Evolutionary conservation across 2,888 invertebrate genomes (phyloP), one percentile per base, ranked within the genome.

Genomic region (Mesochorus sp.): DNA sequence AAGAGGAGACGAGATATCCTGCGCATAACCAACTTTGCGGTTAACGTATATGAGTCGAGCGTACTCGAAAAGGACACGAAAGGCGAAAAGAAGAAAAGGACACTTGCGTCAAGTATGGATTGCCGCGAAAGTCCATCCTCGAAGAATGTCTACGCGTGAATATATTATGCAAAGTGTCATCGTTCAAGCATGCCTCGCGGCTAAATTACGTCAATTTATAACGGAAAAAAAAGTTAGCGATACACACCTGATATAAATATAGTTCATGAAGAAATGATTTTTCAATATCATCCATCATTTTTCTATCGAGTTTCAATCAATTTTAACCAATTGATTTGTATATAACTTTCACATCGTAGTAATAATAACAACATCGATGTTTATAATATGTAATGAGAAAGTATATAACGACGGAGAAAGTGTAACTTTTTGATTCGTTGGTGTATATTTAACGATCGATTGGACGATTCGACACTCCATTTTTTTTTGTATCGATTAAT

Each of bases 41-140:
- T 67, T 57, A 17, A 24, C 53, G 51, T 66, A 71, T 71, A 71
- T 71, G 59, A 57, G 21, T 51, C 55, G 28, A 66, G 42, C n/a
- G 64, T 42, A 42, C 26, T 24, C 64, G 3, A 17, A 19, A 37
- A 28, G 26, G 26, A 24, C 8, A 34, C 31, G 10, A 31, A 44
- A 47, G 21, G 10, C 12, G 34, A n/a, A 4, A 31, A 55, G 57
- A 55, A 19, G 26, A 31, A 24, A 34, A 12, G 28, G 28, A n/a
- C 14, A 34, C 34, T 59, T 64, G 14, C 34, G 47, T 59, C 37
- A 6, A 8, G 68, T n/a, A 26, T 12, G 19, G 12, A 8, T 28
- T 3, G 17, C 8, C 37, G 24, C 28, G 49, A 51, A 51, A 24
- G 49, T 39, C 10, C 42, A 12, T n/a, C n/a, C n/a, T n/a, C 2